Percentiles rank a stretch among this genome's conserved stretches.
Evolutionary conservation across 2,113 vertebrate genomes (phyloP).

Genomic region (Nansenia antarctica): DNA sequence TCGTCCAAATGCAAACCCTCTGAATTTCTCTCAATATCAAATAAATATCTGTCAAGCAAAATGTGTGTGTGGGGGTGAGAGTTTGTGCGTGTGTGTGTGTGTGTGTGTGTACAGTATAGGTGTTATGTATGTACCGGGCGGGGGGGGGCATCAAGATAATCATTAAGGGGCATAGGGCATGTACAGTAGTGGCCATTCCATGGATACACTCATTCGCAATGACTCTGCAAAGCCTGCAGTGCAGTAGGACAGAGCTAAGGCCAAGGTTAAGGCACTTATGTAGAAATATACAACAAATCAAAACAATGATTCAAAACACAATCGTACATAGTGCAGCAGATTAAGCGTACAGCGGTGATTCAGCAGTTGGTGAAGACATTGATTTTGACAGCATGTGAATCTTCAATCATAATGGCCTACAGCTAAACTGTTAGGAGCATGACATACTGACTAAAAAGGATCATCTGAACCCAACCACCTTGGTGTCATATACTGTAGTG

Average conservation of each 20-base stretch:
- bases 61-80: not conserved
- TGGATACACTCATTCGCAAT: slow-evolving; percentile 33
- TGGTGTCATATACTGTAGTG: too few species aligned
- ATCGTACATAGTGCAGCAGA: slow-evolving; percentile 14
- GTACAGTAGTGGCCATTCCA: slow-evolving; percentile 22
- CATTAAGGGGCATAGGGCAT: slow-evolving; percentile 27
- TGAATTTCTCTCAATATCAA: not conserved
- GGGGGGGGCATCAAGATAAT: slow-evolving; percentile 38
- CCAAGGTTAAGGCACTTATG: slow-evolving; percentile 71
- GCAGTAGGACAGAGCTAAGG: slow-evolving; percentile 54
- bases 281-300: slow-evolving; percentile 45
- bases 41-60: not conserved
- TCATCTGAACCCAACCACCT: too few species aligned
- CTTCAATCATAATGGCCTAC: not conserved
- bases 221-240: slow-evolving; percentile 41
- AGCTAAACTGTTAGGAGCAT: not conserved
- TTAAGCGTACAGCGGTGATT: slow-evolving; percentile 1
- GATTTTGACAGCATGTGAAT: not conserved
- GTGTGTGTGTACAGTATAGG: too few species aligned
- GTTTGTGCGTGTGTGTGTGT: not conserved
- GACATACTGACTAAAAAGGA: slow-evolving; percentile 5
- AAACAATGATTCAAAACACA: slow-evolving; percentile 24
- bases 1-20: not conserved
- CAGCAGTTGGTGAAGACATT: not conserved
- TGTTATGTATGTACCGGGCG: slow-evolving; percentile 44